Base-by-base conservation (phyloP, 2,888 invertebrate species). In the Alitta virens region DNA sequence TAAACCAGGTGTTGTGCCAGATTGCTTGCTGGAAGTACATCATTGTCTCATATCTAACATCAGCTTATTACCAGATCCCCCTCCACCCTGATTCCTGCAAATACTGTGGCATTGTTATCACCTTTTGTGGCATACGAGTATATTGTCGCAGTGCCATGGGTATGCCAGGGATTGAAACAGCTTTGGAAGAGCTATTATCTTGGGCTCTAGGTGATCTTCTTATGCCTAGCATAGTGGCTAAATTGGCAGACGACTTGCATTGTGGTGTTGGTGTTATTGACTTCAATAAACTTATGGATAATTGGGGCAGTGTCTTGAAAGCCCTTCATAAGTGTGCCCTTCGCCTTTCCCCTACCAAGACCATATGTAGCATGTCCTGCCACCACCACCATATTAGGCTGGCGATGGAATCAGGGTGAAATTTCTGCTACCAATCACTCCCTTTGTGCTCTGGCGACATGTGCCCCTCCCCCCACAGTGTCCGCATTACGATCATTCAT, bases 1-100 rank as follows among this genome's bases (percentile, higher is more conserved):
- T 46, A 18, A 21, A 16, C n/a, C 21, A n/a, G 7, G 21, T 21
- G 18, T 46, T 46, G n/a, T n/a, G 46, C n/a, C n/a, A n/a, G n/a
- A 46, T 46, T 46, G 46, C 46, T 18, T 46, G 46, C 21, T 46
- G 46, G 46, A 46, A 46, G 21, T 46, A 46, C 46, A 46, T 46
- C 7, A 46, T 46, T 12, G 46, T 21, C 21, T 18, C 46, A 46
- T 7, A 46, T n/a, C 46, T 46, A 3, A 46, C 46, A 5, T 18
- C 18, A 12, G 46, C 46, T 7, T 46, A 18, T 21, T 16, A 46
- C 21, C 46, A 46, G n/a, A 46, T 46, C n/a, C 46, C 46, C n/a
- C 46, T 46, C n/a, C 21, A n/a, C 7, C n/a, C n/a, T 5, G 21
- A 21, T 46, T 46, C 46, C n/a, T 7, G n/a, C 18, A 46, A 46